Evolutionary conservation across 92 coral and sea anemone species (phyloP).

Genomic region (Zoanthus solanderi): DNA sequence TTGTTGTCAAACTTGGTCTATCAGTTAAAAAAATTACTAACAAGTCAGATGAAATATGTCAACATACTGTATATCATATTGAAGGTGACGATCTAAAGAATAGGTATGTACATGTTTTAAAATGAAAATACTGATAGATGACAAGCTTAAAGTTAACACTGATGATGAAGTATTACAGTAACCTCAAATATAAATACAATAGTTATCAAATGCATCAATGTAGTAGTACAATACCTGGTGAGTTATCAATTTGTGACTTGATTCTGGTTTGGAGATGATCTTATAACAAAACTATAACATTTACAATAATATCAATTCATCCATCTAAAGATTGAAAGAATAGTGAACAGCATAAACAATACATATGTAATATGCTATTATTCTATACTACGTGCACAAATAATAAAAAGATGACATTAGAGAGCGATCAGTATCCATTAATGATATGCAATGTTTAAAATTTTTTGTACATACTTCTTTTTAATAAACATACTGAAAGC

Average conservation of each 20-base stretch:
- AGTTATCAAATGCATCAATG: conserved; percentile 4
- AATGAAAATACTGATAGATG: conserved; percentile 6
- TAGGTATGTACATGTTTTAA: not conserved
- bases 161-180: conserved; percentile 8
- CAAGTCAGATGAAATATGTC: conserved; percentile 3
- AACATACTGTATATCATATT: conserved; percentile 5
- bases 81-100: conserved; percentile 12
- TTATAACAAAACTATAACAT: not conserved
- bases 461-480: conserved; percentile 3
- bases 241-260: conserved; percentile 9
- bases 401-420: conserved; percentile 5
- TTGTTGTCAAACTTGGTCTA: conserved; percentile 4
- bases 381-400: conserved; percentile 7
- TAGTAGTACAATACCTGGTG: conserved; percentile 15
- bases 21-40: conserved; percentile 8
- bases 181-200: conserved; percentile 2
- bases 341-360: conserved; percentile 10
- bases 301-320: conserved; percentile 11
- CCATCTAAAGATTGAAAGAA: conserved; percentile 7
- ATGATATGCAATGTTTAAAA: conserved; percentile 12
- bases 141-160: conserved; percentile 13
- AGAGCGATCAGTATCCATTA: conserved; percentile 12
- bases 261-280: not conserved
- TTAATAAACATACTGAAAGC: conserved; percentile 12
- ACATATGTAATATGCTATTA: conserved; percentile 12